These are phyloP conservation scores for Cosmopolites sordidus DNA, from an alignment of 2,888 invertebrate genomes.

Conservation along the genomic window DNA sequence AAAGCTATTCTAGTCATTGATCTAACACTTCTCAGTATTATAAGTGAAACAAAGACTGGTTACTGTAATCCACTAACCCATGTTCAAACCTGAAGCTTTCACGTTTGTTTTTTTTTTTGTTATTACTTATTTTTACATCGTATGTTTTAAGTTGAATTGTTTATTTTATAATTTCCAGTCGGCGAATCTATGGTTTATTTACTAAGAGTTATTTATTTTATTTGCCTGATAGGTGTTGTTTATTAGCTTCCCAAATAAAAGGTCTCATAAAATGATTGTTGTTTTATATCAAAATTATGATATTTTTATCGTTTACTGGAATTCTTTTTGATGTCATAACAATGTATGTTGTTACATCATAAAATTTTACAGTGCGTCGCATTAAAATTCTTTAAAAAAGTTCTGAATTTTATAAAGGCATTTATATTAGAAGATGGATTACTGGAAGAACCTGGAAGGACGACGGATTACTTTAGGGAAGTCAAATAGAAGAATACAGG, in stretches of 20 bases:
- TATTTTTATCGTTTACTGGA: no score
- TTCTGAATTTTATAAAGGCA: no score
- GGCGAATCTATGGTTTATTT: not conserved
- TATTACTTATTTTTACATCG: not conserved
- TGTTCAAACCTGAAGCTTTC: slow-evolving; percentile 6
- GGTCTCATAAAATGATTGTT: not conserved
- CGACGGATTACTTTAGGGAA: no score
- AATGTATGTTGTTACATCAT: no score
- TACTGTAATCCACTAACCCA: slow-evolving; percentile 6
- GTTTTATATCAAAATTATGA: no score
- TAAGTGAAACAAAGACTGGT: slow-evolving; percentile 16
- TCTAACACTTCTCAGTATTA: slow-evolving; percentile 17
- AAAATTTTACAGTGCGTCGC: no score
- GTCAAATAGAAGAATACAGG: no score
- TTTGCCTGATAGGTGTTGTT: slow-evolving; percentile 2
- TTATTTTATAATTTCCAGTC: slow-evolving; percentile 2
- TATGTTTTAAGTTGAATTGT: slow-evolving; percentile 1
- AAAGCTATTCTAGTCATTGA: slow-evolving; percentile 9
- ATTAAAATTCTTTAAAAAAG: no score
- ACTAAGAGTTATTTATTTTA: not conserved
- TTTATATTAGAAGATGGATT: no score
- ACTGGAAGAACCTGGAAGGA: no score
- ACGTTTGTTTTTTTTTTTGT: slow-evolving; percentile 5
- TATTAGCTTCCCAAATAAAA: slow-evolving; percentile 6
- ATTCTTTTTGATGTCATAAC: no score